Base-by-base conservation (phyloP, 2,888 invertebrate genomes). In the Protonemura montana region DNA sequence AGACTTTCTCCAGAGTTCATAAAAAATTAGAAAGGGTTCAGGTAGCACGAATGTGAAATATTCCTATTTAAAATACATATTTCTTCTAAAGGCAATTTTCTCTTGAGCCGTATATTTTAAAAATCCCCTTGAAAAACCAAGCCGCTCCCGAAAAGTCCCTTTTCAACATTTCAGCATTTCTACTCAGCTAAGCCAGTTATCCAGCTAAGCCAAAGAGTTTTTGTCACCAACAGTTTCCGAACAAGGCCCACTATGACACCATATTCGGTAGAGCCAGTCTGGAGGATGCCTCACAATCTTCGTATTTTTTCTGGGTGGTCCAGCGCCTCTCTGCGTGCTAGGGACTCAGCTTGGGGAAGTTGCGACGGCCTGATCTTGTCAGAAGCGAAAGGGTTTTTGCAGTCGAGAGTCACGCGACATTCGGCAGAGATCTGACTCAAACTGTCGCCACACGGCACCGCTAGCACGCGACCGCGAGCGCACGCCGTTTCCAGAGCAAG, bases 361-460 rank as follows among this genome's bases (percentile, higher is more conserved):
- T 81, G 81, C 30, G 28, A 25, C 78, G n/a, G 78, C 78, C 6
- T 26, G 78, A 78, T 81, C 81, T 81, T 81, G 81, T 81, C 81
- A n/a, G n/a, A n/a, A n/a, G 81, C 21, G n/a, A 78, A 81, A 81
- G 81, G 81, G 10, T 81, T 81, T 81, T 81, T 81, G 81, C 26
- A 5, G 26, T 6, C 30, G 26, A 81, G 0, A 81, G 30, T 81
- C 81, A 81, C 81, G 81, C 81, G 28, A 81, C 29, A 59, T 59
- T 59, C 28, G 78, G 0, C 78, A 78, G n/a, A n/a, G n/a, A 25
- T 21, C 76, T 76, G n/a, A 26, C 77, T 25, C 77, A 78, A 59
- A 21, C 59, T 21, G 59, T 16, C 6, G 59, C 21, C 16, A 21
- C 13, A 59, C 59, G 21, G n/a, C 35, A 6, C 16, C 13, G 13